Base-by-base conservation (phyloP, 2,888 invertebrate species). In the Griposia aprilina region DNA sequence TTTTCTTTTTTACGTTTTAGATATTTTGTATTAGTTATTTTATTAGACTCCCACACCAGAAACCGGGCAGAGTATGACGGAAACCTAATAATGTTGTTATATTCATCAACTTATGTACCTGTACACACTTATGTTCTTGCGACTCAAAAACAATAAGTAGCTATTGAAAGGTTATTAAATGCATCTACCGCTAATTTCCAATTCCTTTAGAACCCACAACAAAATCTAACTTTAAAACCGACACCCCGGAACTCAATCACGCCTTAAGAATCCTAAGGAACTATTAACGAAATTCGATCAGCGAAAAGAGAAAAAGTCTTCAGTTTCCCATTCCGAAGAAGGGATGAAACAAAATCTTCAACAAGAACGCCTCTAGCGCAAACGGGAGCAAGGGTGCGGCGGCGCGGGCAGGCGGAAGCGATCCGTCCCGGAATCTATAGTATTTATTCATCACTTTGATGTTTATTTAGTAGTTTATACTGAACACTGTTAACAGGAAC, bases 401-500 rank as follows among this genome's bases (percentile, higher is more conserved):
- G 73, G 78, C 26, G 76, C 52, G 73, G 30, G 52, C 73, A 81
- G 68, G 72, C 78, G 86, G 83, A 89, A 87, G 81, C 74, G 76
- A 87, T 89, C 78, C 63, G 65, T 77, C 76, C 72, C 76, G 80
- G 80, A 70, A 89, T 80, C 83, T 70, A 68, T 78, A 78, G 74
- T 74, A 79, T 70, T 81, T 74, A 79, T 70, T 81, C 78, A 82
- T 89, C 78, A 73, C 81, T 89, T 88, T 82, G 83, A 82, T 79
- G 83, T 85, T 85, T 78, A 77, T 85, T 83, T 83, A 57, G 73
- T 85, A 89, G 78, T 82, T 81, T 89, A 79, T 73, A 80, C 41
- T 55, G 30, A 77, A 60, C n/a, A 55, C 66, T 41, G 74, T 41
- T 71, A 60, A 73, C 45, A 68, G 41, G 23, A 50, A 36, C 30